A percentile compares a stretch with the other conserved stretches of the same genome.
phyloP scores from a whole-genome alignment of 2,888 invertebrate genomes.

The Orthosia gracilis region DNA sequence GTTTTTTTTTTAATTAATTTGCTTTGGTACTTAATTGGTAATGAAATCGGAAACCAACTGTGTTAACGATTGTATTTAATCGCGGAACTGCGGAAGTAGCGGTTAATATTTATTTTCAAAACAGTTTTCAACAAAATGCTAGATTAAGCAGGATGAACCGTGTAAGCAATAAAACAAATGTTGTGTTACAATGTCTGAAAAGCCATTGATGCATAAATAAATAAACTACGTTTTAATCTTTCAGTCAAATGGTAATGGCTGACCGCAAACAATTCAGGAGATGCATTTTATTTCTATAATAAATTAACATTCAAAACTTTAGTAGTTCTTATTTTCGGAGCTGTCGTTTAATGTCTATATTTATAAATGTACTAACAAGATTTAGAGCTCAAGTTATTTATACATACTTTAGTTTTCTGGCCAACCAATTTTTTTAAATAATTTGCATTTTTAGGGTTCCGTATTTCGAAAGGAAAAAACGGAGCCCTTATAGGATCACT shows the following conservation, averaged over 20 bases:
- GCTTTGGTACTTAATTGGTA: neutral
- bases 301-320: conserved; percentile 41
- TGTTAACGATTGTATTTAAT: neutral
- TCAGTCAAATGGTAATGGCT: conserved; percentile 1
- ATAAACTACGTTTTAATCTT: neutral
- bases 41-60: neutral
- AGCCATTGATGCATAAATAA: neutral
- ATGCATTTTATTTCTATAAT: conserved; percentile 31
- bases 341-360: neutral
- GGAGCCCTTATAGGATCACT: no score
- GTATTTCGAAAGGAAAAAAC: no score
- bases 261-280: conserved; percentile 9
- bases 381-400: neutral
- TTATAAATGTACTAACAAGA: neutral
- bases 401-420: no score
- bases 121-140: no score
- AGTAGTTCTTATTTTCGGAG: conserved; percentile 4
- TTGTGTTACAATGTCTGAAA: neutral
- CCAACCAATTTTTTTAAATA: no score
- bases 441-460: no score
- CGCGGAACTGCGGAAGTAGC: neutral
- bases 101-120: neutral
- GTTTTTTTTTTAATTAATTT: neutral
- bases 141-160: no score
- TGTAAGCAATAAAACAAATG: neutral